phyloP scores from a whole-genome alignment of 2,888 invertebrate genomes.

The Deroplatys truncata region DNA sequence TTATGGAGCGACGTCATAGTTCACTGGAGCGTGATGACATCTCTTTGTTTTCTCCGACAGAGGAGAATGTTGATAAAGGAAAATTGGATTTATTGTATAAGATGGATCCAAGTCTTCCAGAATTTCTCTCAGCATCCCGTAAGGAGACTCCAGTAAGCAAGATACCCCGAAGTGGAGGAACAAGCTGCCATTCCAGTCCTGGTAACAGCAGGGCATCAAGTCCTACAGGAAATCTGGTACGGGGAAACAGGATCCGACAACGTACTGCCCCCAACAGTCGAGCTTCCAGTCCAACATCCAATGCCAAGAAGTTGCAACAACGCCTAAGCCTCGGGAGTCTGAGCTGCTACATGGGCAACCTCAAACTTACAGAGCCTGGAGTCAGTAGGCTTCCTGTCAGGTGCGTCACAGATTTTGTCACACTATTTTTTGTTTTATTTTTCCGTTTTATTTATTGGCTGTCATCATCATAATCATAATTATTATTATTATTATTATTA shows the following conservation, averaged over 20 bases:
- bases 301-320: not conserved
- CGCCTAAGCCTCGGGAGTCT: constrained; percentile 4
- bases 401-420: not conserved
- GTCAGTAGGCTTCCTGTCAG: constrained; percentile 6
- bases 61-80: not conserved
- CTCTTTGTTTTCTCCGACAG: not conserved
- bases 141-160: not conserved
- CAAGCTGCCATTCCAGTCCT: constrained; percentile 17
- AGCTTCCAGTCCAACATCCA: constrained; percentile 15
- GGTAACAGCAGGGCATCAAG: constrained; percentile 10
- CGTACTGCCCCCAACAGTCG: constrained; percentile 19
- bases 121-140: not conserved
- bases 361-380: constrained; percentile 5
- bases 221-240: not conserved
- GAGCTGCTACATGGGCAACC: not conserved
- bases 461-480: no score
- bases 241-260: not conserved
- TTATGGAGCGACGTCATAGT: not conserved
- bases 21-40: constrained; percentile 7
- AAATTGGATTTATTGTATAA: not conserved
- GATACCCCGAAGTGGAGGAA: constrained; percentile 5
- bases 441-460: not conserved
- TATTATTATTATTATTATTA: no score
- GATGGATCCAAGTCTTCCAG: not conserved
- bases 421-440: not conserved